Percentiles rank a stretch among this genome's conserved stretches.
phyloP scores from a whole-genome alignment of 2,888 invertebrate genomes.

The Leucania comma region DNA sequence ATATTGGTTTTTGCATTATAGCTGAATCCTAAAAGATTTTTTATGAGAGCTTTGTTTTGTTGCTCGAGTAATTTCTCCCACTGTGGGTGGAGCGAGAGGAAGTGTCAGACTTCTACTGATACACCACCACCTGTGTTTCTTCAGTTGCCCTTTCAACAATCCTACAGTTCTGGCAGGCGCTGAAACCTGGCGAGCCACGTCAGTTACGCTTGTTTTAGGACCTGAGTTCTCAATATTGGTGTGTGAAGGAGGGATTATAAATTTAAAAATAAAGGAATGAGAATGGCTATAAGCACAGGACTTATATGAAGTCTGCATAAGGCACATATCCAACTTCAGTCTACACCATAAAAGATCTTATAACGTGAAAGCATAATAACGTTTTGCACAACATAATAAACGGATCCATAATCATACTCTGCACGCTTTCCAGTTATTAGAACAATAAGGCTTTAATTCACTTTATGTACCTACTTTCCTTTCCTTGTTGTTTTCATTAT shows the following conservation, averaged over 20 bases:
- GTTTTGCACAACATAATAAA: constrained; percentile 34
- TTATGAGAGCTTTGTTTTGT: no score
- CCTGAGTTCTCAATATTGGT: neutral
- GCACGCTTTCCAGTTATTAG: constrained; percentile 33
- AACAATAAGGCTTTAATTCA: constrained; percentile 40
- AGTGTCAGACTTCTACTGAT: no score
- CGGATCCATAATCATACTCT: constrained; percentile 33
- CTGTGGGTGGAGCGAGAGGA: no score
- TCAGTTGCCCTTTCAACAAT: no score
- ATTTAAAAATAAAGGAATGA: neutral
- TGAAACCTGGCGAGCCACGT: no score
- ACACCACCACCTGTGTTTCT: no score
- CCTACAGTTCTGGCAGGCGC: no score
- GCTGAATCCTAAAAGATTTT: no score
- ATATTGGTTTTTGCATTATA: no score
- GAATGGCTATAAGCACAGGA: neutral
- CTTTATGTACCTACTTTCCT: constrained; percentile 2
- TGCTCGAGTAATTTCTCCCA: no score
- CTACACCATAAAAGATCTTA: constrained; percentile 21
- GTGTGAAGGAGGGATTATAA: neutral
- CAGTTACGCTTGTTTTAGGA: neutral
- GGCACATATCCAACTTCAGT: constrained; percentile 13
- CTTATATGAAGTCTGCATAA: neutral
- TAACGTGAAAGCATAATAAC: constrained; percentile 25
- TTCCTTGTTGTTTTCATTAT: constrained; percentile 17